Conservation (phyloP, 2,797 vertebrate genomes). For the Sitta carolinensis region DNA sequence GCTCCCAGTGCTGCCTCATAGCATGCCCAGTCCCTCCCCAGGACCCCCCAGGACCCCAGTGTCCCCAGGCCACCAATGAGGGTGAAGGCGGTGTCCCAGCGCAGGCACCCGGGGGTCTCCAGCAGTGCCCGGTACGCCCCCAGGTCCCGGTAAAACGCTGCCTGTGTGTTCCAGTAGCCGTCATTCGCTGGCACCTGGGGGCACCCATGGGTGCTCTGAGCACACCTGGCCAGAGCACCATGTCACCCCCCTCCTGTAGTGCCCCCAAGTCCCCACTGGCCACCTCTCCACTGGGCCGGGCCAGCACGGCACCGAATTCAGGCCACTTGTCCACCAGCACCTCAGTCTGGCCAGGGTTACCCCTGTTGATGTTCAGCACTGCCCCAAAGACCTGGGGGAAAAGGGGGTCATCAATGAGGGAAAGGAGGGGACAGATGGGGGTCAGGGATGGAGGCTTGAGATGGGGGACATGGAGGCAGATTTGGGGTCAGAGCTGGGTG, state of each 20-base stretch:
- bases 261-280: accelerated
- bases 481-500: neutral
- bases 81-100: neutral
- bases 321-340: conserved; percentile 37
- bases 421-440: neutral
- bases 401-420: neutral
- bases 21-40: neutral
- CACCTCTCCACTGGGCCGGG: neutral
- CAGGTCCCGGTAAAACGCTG: neutral
- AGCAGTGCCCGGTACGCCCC: neutral
- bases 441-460: neutral
- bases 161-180: neutral
- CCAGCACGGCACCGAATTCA: neutral
- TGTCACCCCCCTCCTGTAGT: neutral
- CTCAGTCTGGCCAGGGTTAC: neutral
- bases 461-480: neutral
- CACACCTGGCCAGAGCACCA: neutral
- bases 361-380: conserved; percentile 29
- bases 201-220: neutral
- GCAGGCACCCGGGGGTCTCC: neutral
- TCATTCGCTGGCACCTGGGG: neutral
- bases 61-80: neutral
- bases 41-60: neutral
- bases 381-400: neutral
- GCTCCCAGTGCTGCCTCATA: neutral